Base-by-base conservation (phyloP, 1,140 invertebrate species). In the Streblospio benedicti region DNA sequence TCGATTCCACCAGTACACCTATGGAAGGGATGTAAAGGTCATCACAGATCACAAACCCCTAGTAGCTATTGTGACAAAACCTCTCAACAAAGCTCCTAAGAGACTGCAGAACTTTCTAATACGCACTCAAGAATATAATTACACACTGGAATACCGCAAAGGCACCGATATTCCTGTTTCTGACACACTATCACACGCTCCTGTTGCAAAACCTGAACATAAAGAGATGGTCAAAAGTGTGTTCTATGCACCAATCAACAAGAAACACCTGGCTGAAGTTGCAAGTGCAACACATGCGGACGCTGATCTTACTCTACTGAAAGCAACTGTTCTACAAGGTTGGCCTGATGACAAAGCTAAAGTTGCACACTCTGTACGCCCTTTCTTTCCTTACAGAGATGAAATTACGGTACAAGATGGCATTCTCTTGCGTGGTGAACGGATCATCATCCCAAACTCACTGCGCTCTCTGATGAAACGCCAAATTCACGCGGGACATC, bases 1-100 rank as follows among this genome's bases (percentile, higher is more conserved):
- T 51, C 79, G 76, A 65, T 84, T 83, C 69, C 69, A 80, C 18
- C 66, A 81, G 32, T 84, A 80, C 64, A 60, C 80, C 6, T 79
- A 69, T 70, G 81, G 76, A 41, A 66, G 66, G 23, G 44, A 62
- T 16, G 52, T 71, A 2, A 53, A 45, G 12, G 63, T 74, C 2
- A 35, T 65, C 50, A 73, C 67, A n/a, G 76, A 76, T 50, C 73
- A 76, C 33, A 73, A 76, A 55, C 74, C 74, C n/a, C 57, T 79
- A 6, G 51, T 70, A 33, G 59, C 56, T 28, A 68, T 76, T 18
- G 18, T 38, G 0, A 49, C 57, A 16, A 63, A 60, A 25, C 52
- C 41, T 43, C 14, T 64, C 16, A 20, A n/a, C 4, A 57, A 56
- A 23, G 59, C 52, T 14, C 52, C 59, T 27, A 54, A 41, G 27